A percentile compares a stretch with the other conserved stretches of the same genome.
Evolutionary conservation across 2,797 vertebrate species (phyloP).

Genomic region (Pyrocephalus nanus): DNA sequence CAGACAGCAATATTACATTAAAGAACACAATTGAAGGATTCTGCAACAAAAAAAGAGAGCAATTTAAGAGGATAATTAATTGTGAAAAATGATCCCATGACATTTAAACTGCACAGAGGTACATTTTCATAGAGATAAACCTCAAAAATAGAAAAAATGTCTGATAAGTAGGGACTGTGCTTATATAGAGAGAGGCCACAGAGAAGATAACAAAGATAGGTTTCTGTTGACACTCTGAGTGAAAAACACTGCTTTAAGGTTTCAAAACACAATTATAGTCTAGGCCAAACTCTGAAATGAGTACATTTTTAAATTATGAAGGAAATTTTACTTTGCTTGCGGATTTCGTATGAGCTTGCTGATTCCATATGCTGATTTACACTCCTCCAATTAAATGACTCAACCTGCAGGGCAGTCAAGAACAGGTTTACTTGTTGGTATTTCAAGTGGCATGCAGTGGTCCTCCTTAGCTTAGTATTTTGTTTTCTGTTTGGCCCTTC

Average conservation of each 20-base stretch:
- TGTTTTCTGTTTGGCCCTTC: neutral
- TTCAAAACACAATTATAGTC: conserved; percentile 55
- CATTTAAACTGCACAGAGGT: neutral
- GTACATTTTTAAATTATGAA: conserved; percentile 19
- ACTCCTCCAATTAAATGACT: conserved; percentile 31
- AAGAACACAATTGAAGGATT: neutral
- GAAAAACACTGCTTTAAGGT: conserved; percentile 44
- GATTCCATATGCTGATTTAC: conserved; percentile 56
- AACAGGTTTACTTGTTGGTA: conserved; percentile 10
- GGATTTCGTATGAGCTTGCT: conserved; percentile 45
- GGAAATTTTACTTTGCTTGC: neutral
- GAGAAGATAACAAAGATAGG: conserved; percentile 10
- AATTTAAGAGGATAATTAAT: neutral
- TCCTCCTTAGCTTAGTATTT: neutral
- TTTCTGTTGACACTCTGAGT: conserved; percentile 53
- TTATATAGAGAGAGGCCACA: neutral
- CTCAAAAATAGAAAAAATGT: neutral
- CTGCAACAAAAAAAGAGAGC: neutral
- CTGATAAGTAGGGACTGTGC: conserved; percentile 34
- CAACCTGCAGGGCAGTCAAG: conserved; percentile 37
- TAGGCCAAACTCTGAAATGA: neutral
- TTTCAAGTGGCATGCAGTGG: neutral
- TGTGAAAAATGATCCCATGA: neutral
- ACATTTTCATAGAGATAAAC: neutral
- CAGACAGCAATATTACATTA: neutral